phyloP scores from a whole-genome alignment of 1,140 invertebrate genomes.

The Zaprionus taronus region DNA sequence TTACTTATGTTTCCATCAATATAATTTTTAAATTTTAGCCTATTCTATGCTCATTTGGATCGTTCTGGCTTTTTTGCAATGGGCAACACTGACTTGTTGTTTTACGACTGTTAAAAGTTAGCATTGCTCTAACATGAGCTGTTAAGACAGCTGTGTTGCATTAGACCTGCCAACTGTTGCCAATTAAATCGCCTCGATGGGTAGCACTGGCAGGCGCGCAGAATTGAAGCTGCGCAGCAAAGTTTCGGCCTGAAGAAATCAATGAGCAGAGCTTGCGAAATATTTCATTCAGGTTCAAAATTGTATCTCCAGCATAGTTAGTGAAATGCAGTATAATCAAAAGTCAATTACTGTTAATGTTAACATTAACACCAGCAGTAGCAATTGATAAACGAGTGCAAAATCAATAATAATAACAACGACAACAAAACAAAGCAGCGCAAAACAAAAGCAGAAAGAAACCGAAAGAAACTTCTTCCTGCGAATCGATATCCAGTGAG shows the following conservation, averaged over 20 bases:
- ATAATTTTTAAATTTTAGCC: too few relatives aligned
- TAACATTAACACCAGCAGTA: neutral
- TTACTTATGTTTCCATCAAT: too few relatives aligned
- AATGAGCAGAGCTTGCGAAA: slow-evolving; percentile 28
- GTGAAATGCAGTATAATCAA: slow-evolving; percentile 40
- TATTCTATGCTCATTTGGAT: too few relatives aligned
- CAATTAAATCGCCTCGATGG: slow-evolving; percentile 8
- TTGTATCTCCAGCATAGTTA: slow-evolving; percentile 1
- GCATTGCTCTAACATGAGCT: too few relatives aligned
- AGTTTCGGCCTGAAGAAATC: slow-evolving; percentile 32
- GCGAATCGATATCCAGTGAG: slow-evolving; percentile 38
- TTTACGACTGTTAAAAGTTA: too few relatives aligned
- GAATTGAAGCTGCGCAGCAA: slow-evolving; percentile 40
- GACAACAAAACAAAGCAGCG: neutral
- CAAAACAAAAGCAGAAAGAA: neutral
- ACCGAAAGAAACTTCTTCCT: neutral
- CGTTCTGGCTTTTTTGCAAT: too few relatives aligned
- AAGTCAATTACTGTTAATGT: slow-evolving; percentile 17
- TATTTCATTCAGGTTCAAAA: neutral
- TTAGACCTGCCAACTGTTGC: slow-evolving; percentile 6
- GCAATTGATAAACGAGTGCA: neutral
- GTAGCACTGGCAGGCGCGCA: slow-evolving; percentile 25
- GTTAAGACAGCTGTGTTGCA: neutral
- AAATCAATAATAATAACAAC: neutral
- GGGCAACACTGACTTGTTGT: too few relatives aligned